Conservation (phyloP, 2,113 vertebrate genomes). For the Alexandromys fortis region DNA sequence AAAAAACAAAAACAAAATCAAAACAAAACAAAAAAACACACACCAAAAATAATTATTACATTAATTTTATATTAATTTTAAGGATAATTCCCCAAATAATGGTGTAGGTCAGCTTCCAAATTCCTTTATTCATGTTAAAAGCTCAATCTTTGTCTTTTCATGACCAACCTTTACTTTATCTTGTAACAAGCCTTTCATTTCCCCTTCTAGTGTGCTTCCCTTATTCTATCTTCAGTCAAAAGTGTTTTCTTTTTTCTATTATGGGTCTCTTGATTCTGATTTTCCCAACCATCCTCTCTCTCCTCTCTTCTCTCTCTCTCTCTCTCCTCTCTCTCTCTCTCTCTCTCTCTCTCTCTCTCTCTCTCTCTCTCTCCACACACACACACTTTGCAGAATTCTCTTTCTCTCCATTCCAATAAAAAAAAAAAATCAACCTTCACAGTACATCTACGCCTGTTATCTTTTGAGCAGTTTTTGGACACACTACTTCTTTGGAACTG, state of each 20-base stretch:
- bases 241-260: slow-evolving; percentile 34
- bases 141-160: slow-evolving; percentile 28
- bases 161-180: slow-evolving; percentile 23
- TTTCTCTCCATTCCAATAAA: slow-evolving; percentile 11
- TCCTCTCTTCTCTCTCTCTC: too few species aligned
- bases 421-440: background rate
- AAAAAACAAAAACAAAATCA: background rate
- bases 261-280: background rate
- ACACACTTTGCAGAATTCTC: background rate
- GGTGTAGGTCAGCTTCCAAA: slow-evolving; percentile 33
- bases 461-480: slow-evolving; percentile 12
- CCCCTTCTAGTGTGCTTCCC: background rate
- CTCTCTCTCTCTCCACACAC: too few species aligned
- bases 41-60: background rate
- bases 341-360: too few species aligned
- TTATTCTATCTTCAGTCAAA: slow-evolving; percentile 11
- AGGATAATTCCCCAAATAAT: slow-evolving; percentile 59
- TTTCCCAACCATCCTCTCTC: slow-evolving; percentile 23
- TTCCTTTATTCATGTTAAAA: slow-evolving; percentile 20
- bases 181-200: background rate
- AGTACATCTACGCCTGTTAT: background rate
- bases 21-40: background rate
- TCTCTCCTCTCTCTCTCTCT: too few species aligned
- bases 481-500: background rate
- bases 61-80: slow-evolving; percentile 23